Percentiles rank a stretch among this genome's conserved stretches.
Evolutionary conservation across 37 sponge, comb jelly and placozoan species (phyloP).

Genomic region (Mnemiopsis leidyi): DNA sequence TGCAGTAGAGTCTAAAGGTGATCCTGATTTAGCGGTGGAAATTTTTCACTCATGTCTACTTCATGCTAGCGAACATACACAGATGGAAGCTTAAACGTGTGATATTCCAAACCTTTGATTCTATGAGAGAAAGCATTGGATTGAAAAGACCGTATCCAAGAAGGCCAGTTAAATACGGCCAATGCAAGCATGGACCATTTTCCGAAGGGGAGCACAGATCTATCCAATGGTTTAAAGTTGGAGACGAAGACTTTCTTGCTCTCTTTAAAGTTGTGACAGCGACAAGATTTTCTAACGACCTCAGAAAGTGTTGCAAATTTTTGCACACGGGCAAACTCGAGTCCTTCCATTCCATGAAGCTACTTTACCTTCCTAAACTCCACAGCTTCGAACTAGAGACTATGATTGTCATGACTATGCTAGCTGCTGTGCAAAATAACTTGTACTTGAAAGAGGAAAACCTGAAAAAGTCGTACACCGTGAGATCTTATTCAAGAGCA

Average conservation of each 20-base stretch:
- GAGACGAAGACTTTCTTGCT: neutral
- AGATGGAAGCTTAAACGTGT: no score
- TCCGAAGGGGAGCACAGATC: neutral
- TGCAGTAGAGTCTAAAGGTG: no score
- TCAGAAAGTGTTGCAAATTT: neutral
- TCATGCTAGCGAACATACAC: neutral
- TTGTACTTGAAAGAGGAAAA: neutral
- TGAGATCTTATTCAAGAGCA: neutral
- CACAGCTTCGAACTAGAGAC: constrained; percentile 24
- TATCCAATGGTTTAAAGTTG: neutral
- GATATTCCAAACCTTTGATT: no score
- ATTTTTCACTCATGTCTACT: neutral
- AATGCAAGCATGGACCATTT: neutral
- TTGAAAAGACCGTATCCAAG: constrained; percentile 26
- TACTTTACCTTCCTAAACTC: neutral
- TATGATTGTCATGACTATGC: neutral
- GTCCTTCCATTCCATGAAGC: constrained; percentile 9
- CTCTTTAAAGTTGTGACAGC: neutral
- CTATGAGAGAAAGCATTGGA: no score
- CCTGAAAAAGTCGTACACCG: neutral
- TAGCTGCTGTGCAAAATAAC: neutral
- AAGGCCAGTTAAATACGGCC: neutral
- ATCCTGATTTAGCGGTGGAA: neutral
- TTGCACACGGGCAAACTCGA: constrained; percentile 11
- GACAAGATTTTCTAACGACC: neutral